Base-by-base conservation (phyloP, 2,888 invertebrate species). In the Netelia melanura region DNA sequence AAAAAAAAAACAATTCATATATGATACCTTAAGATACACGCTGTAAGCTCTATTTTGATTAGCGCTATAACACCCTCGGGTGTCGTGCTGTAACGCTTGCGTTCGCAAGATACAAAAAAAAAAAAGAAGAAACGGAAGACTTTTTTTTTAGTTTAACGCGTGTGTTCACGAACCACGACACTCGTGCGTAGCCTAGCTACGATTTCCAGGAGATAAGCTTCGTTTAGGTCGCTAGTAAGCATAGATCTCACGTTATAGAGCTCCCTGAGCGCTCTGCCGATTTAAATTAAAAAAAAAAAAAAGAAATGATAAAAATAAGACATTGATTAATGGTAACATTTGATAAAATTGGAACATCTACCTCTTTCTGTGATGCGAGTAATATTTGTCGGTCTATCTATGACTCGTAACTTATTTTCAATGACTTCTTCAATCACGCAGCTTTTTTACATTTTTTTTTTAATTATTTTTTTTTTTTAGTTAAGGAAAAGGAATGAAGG, bases 171-270 rank as follows among this genome's bases (percentile, higher is more conserved):
- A 75, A 72, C 76, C 68, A 43, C 83, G 75, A 68, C 84, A 82
- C 85, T 79, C 81, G 74, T 17, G 68, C 81, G 86, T 88, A 89
- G 87, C 86, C 86, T 89, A 87, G 90, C 89, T 86, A 86, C 84
- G 80, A 52, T 74, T 86, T 86, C 72, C 82, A 85, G 81, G 78
- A 74, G 72, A 81, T 76, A 81, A 87, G 85, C 84, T 89, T 88
- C 85, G 86, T 88, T 80, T 88, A 89, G 86, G 85, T 88, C 86
- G 86, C 86, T 87, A 86, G 87, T 88, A 88, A 70, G 87, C 90
- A 90, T 92, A 91, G 92, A 92, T 91, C 89, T 92, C 92, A 92
- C 92, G 92, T 92, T 92, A 91, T 92, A 89, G 91, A 90, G 89
- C 88, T 88, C 89, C 84, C 84, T 75, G 87, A 88, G 85, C 82